Base-by-base conservation (phyloP, 2,113 vertebrate genomes). In the Saiga tatarica region DNA sequence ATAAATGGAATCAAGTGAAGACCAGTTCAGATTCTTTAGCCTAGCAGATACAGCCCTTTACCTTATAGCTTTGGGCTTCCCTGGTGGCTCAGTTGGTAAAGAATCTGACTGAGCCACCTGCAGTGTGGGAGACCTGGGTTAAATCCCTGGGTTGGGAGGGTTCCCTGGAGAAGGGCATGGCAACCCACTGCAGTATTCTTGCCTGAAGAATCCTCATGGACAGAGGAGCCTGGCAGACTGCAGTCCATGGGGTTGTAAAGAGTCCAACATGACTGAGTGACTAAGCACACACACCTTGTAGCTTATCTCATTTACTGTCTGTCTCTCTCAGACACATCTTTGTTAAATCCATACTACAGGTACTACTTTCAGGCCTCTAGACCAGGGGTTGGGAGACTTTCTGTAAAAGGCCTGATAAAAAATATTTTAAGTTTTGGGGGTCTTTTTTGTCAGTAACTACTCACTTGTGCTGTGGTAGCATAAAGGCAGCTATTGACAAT, bases 341-440 rank as follows among this genome's bases (percentile, higher is more conserved):
- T 87, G 53, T 84, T 82, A 82, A 91, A 86, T 79, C 9, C 59
- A 28, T 86, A 74, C 36, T 36, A 64, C 33, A 78, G n/a, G n/a
- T 82, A 55, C 6, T 81, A 53, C 23, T 93, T 95, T 79, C 50
- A 94, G n/a, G 78, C 7, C 8, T 87, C 53, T 89, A 59, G 53
- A 64, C 17, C 14, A 84, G 50, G 42, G 42, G 0, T 64, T 94
- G 55, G 45, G 14, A 90, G 33, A 36, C 14, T n/a, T 89, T 50
- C 6, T 85, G 45, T 87, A 82, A 94, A 74, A 36, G 25, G 23
- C 45, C 45, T 45, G 28, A 55, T 95, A 76, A 71, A 86, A 95
- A 90, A 84, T 96, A 88, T 84, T 95, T 96, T 95, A 55, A 83
- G 55, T 45, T 88, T 91, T 91, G 19, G 45, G 42, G 26, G 62